Evolutionary conservation across 1,140 invertebrate species (phyloP), one percentile per base, ranked within the genome.

Genomic region (Spodoptera litura): DNA sequence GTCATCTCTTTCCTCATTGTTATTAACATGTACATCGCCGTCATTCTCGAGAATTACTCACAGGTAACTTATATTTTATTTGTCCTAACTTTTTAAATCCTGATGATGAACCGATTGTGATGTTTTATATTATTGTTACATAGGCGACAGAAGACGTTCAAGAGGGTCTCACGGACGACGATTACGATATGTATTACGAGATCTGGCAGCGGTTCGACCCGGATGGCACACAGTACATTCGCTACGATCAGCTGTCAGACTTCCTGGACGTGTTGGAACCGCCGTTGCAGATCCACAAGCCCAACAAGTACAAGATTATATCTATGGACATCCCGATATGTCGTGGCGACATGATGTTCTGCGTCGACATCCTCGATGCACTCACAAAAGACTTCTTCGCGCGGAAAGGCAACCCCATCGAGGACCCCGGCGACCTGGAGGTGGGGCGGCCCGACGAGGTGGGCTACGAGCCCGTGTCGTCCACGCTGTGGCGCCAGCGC

Each of bases 111-210:
- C 35, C n/a, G n/a, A 64, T 64, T 44, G 4, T 64, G 44, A 64
- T 20, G n/a, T 0, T 44, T 20, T 44, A 59, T 49, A 59, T 70
- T 55, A 12, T 55, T 12, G 68, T 35, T 2, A 3, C 25, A 25
- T 79, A 94, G 95, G 99, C 99, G 49, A 99, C 99, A 56, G 99
- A 99, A 95, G 99, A 99, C 94, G 99, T 99, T 58, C 99, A 99
- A 91, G 99, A 99, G 94, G 99, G 99, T 87, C 96, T 99, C 58
- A 99, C 99, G 44, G 98, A 99, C 91, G 99, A 99, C 94, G 99
- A 99, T 93, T 99, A 99, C 95, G 99, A 99, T 92, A 99, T 99
- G 98, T 99, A 99, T 95, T 99, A 99, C 92, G 99, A 99, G 95
- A 99, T 99, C 83, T 99, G 99, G 99, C 98, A 99, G 92, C 97